Conservation (phyloP, 1,140 invertebrate genomes). For the Hypothenemus hampei region DNA sequence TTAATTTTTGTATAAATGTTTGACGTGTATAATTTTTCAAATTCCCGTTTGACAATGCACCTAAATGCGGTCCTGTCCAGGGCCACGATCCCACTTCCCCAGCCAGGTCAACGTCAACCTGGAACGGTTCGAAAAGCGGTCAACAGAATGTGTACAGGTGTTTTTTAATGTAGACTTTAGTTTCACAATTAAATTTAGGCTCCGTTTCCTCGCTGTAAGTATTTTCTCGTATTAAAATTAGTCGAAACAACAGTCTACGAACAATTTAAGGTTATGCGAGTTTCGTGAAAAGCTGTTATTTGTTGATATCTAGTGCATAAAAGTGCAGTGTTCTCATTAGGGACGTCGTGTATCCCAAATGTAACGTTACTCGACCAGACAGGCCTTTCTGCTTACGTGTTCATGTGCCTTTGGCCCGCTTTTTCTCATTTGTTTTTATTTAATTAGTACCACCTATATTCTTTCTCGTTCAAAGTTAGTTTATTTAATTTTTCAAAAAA, state of each 20-base stretch:
- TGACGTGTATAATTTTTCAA: too few relatives aligned
- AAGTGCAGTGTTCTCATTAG: slow-evolving; percentile 40
- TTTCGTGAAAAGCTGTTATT: slow-evolving; percentile 31
- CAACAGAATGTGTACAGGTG: slow-evolving; percentile 44
- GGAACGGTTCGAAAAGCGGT: slow-evolving; percentile 47
- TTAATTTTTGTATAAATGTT: too few relatives aligned
- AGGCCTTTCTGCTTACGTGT: slow-evolving; percentile 30
- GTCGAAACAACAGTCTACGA: slow-evolving; percentile 8
- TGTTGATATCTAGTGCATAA: slow-evolving; percentile 43
- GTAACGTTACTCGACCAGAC: slow-evolving; percentile 36
- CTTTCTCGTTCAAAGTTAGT: background rate
- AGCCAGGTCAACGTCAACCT: slow-evolving; percentile 41
- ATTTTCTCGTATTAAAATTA: slow-evolving; percentile 5
- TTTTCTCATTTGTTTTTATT: too few relatives aligned
- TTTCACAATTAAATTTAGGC: slow-evolving; percentile 28
- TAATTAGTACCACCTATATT: too few relatives aligned
- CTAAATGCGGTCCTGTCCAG: slow-evolving; percentile 32
- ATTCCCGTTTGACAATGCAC: too few relatives aligned
- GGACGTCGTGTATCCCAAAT: slow-evolving; percentile 38
- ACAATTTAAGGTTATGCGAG: slow-evolving; percentile 34
- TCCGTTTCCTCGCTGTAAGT: slow-evolving; percentile 13
- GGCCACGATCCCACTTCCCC: slow-evolving; percentile 43
- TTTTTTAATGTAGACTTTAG: slow-evolving; percentile 44
- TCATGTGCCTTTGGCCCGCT: slow-evolving; percentile 21
- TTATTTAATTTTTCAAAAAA: slow-evolving; percentile 1